phyloP scores from a whole-genome alignment of 2,797 vertebrate genomes.

The Telmatherina bonti region DNA sequence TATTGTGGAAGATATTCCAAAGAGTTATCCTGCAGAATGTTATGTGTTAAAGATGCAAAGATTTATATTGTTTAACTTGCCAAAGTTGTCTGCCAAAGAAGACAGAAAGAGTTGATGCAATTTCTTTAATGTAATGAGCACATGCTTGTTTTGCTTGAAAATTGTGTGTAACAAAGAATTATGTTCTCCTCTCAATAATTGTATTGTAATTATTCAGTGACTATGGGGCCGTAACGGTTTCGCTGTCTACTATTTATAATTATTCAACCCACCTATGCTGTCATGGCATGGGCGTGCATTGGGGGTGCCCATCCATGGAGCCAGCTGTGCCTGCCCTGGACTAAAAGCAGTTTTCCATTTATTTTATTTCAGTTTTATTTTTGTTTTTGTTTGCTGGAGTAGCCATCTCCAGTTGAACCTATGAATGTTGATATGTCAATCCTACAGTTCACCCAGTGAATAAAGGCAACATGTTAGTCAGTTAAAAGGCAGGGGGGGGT shows the following conservation, averaged over 20 bases:
- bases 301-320: no score
- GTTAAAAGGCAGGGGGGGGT: no score
- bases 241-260: neutral
- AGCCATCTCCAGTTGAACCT: no score
- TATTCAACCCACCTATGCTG: no score
- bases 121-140: neutral
- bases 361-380: no score
- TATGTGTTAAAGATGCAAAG: neutral
- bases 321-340: no score
- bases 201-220: neutral
- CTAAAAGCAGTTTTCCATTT: no score
- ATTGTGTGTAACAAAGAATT: neutral
- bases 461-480: no score
- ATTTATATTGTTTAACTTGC: neutral
- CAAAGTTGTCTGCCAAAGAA: slow-evolving; percentile 7
- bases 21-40: neutral
- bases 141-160: slow-evolving; percentile 1
- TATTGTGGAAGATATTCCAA: neutral
- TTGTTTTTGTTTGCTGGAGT: no score
- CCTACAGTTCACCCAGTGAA: no score
- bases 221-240: neutral
- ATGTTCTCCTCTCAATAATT: neutral
- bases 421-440: no score
- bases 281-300: no score
- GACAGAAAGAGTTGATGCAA: neutral